A percentile compares a stretch with the other conserved stretches of the same genome.
phyloP scores from a whole-genome alignment of 2,797 vertebrate species.

The Kryptopterus vitreolus region DNA sequence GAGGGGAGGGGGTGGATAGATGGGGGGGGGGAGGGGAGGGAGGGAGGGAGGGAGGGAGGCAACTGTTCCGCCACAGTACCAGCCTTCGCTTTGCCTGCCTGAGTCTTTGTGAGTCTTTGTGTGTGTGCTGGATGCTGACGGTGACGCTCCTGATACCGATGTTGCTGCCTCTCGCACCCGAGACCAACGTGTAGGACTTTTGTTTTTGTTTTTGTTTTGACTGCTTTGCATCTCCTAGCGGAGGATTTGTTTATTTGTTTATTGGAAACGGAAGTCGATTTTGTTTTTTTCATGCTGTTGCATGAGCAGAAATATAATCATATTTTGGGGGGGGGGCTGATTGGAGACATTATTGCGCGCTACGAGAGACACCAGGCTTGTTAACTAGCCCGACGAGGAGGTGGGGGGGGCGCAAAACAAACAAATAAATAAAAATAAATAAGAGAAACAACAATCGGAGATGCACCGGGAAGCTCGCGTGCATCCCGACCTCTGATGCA shows the following conservation, averaged over 20 bases:
- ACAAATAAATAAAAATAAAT: too few relatives aligned
- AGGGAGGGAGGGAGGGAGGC: conserved; percentile 31
- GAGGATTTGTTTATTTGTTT: not conserved
- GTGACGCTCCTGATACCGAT: not conserved
- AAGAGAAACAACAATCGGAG: not conserved
- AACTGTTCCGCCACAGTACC: conserved; percentile 27
- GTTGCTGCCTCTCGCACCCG: conserved; percentile 17
- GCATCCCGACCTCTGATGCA: conserved; percentile 1
- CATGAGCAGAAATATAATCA: not conserved
- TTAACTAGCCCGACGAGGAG: not conserved
- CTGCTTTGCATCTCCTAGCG: not conserved
- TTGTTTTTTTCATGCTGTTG: not conserved
- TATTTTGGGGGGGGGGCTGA: not conserved
- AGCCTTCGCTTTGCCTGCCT: conserved; percentile 5
- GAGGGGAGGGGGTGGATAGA: conserved; percentile 41
- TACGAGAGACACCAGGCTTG: not conserved
- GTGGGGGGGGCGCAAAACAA: too few relatives aligned
- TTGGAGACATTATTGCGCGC: not conserved
- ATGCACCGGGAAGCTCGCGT: not conserved
- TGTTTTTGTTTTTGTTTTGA: not conserved
- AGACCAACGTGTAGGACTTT: conserved; percentile 22
- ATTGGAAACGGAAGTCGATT: not conserved
- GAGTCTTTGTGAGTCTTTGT: conserved; percentile 20
- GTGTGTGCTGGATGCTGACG: not conserved
- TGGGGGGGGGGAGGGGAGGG: conserved; percentile 32